A percentile compares a stretch with the other conserved stretches of the same genome.
Conservation (phyloP, 2,888 invertebrate species). For the Trimorus sp. region DNA sequence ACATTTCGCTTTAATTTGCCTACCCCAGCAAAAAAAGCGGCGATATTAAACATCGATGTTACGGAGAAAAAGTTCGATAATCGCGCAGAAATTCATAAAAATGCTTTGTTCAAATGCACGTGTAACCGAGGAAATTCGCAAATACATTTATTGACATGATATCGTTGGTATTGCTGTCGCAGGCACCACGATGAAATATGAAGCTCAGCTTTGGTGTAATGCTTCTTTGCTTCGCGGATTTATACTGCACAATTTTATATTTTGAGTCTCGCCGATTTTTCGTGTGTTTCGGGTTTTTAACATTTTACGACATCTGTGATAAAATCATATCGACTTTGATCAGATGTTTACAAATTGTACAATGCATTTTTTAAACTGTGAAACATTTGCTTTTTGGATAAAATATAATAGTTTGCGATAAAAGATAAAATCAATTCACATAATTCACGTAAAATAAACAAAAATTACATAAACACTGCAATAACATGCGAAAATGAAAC, state of each 20-base stretch:
- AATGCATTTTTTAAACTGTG: too few relatives aligned
- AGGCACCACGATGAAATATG: constrained; percentile 24
- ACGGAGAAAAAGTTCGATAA: constrained; percentile 4
- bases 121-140: constrained; percentile 11
- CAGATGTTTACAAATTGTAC: too few relatives aligned
- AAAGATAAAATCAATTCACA: too few relatives aligned
- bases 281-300: neutral
- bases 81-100: constrained; percentile 18
- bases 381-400: too few relatives aligned
- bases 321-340: too few relatives aligned
- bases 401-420: too few relatives aligned
- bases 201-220: constrained; percentile 38
- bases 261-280: neutral
- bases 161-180: constrained; percentile 10
- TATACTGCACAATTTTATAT: constrained; percentile 27
- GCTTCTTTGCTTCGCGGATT: constrained; percentile 33
- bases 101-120: neutral
- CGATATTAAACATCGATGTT: constrained; percentile 11
- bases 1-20: constrained; percentile 25
- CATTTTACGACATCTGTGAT: too few relatives aligned
- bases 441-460: too few relatives aligned
- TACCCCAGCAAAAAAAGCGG: constrained; percentile 7
- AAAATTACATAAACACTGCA: too few relatives aligned
- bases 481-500: too few relatives aligned
- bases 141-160: constrained; percentile 38